phyloP scores from a whole-genome alignment of 2,113 vertebrate species.

The Megaleporinus macrocephalus region DNA sequence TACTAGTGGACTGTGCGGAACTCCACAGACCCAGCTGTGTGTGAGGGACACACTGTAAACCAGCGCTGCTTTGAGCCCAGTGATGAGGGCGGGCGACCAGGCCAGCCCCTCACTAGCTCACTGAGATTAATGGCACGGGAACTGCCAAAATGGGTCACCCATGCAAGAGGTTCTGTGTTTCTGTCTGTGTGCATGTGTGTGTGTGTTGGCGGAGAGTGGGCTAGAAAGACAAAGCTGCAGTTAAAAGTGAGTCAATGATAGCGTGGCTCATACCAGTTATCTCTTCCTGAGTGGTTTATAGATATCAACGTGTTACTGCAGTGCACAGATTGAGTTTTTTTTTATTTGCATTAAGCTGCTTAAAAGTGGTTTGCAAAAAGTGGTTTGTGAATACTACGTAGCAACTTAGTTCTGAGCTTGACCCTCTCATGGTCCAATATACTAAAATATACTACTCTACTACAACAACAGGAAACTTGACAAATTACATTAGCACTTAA shows the following conservation, averaged over 20 bases:
- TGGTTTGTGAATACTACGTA: no score
- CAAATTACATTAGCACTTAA: no score
- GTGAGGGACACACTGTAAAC: slow-evolving; percentile 52
- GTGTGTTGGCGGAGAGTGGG: background rate
- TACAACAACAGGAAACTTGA: no score
- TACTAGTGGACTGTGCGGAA: background rate
- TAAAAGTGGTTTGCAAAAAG: no score
- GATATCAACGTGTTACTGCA: no score
- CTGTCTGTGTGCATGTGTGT: slow-evolving; percentile 20
- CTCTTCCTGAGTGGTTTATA: no score
- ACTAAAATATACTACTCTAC: no score
- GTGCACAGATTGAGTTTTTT: no score
- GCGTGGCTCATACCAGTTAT: no score
- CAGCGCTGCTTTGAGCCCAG: slow-evolving; percentile 64
- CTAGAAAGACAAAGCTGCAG: background rate
- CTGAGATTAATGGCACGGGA: slow-evolving; percentile 73
- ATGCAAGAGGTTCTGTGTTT: background rate
- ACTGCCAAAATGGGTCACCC: slow-evolving; percentile 74
- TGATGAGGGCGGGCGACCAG: slow-evolving; percentile 68
- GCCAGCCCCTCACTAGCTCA: slow-evolving; percentile 48
- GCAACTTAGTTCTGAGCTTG: no score
- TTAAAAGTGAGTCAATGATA: background rate
- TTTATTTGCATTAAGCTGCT: no score
- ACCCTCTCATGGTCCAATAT: no score
- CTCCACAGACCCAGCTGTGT: background rate